Percentiles rank a stretch among this genome's conserved stretches.
These are phyloP conservation scores for Drosophila prosaltans DNA, from an alignment of 1,140 invertebrate genomes.

Conservation along the genomic window DNA sequence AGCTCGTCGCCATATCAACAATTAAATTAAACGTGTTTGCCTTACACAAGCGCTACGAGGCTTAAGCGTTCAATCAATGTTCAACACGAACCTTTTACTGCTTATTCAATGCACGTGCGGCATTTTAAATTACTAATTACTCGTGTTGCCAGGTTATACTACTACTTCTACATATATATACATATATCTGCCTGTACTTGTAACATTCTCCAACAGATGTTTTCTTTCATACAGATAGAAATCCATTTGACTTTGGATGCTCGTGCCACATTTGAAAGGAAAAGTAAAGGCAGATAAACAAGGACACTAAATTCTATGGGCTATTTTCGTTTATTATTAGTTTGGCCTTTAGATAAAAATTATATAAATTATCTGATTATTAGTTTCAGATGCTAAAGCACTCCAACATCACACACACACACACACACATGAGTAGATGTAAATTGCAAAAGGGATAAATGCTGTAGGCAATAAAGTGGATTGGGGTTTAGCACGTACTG, in stretches of 20 bases:
- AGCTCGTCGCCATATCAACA: constrained; percentile 74
- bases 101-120: constrained; percentile 67
- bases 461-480: constrained; percentile 31
- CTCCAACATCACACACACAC: background rate
- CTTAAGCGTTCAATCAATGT: constrained; percentile 74
- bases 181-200: too few relatives aligned
- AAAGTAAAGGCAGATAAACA: background rate
- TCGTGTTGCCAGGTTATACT: constrained; percentile 60
- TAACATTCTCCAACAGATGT: too few relatives aligned
- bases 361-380: constrained; percentile 32
- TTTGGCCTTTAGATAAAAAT: constrained; percentile 29
- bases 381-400: constrained; percentile 1
- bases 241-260: background rate
- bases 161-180: background rate
- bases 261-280: background rate
- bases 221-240: background rate
- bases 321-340: constrained; percentile 37
- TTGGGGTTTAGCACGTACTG: constrained; percentile 48
- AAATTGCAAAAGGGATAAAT: background rate
- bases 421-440: background rate
- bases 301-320: background rate
- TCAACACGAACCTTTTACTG: constrained; percentile 24
- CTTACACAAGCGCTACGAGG: constrained; percentile 56
- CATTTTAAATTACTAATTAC: constrained; percentile 81
- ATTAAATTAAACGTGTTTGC: constrained; percentile 81